Base-by-base conservation (phyloP, 2,888 invertebrate genomes). In the Drosophila kambysellisi region DNA sequence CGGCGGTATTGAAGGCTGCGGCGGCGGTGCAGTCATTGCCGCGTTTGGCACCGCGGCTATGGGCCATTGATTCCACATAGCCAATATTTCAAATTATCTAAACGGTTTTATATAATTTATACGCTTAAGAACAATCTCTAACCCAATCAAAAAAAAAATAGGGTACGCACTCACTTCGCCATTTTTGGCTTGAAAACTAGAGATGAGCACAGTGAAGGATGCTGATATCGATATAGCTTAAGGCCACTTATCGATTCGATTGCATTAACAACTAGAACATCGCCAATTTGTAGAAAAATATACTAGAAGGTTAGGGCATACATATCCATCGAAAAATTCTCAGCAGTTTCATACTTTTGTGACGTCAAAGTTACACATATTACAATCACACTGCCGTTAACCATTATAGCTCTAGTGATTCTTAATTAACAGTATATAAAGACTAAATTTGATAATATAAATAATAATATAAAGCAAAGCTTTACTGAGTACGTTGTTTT, bases 61-160 rank as follows among this genome's bases (percentile, higher is more conserved):
- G n/a, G 88, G 68, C 92, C 92, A 92, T 70, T 89, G 92, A 74
- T 77, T 89, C 92, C 92, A 92, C 92, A 92, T 83, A 60, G 39
- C 53, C 54, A 37, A 61, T 60, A 46, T 88, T 64, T 62, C 29
- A 50, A 32, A 33, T 54, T 52, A 12, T 20, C 15, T 15, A 15
- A 8, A 4, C 15, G 5, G n/a, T 20, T 75, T 80, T 75, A 68
- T 68, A 59, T 77, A 80, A 77, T 64, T 61, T 37, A 8, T 46
- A 12, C 30, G 15, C 29, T 61, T 20, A 50, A 33, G 2, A 59
- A 35, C 4, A 46, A 46, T 25, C 25, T 25, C 46, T 25, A 46
- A 46, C 2, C 25, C 8, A 41, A 70, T 57, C 66, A 43, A 5
- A 54, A 73, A 74, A 74, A 61, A 69, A 63, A 29, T 57, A 57